phyloP scores from a whole-genome alignment of 2,888 invertebrate species.

The Diaphora mendica region DNA sequence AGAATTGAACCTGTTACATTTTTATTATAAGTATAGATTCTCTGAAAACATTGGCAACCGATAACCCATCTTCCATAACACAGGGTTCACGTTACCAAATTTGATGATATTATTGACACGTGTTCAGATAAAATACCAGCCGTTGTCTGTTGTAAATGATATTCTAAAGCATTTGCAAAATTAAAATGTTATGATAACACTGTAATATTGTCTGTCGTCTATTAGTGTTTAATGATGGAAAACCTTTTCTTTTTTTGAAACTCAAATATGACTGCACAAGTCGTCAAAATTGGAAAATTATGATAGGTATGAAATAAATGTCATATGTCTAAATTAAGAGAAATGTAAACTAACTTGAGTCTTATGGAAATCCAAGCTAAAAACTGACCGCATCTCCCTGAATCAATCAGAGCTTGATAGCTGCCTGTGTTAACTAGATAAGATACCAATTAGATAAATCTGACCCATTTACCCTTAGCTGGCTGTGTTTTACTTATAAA shows the following conservation, averaged over 20 bases:
- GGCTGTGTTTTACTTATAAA: neutral
- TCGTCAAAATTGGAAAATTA: no score
- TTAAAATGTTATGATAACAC: constrained; percentile 38
- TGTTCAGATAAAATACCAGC: constrained; percentile 37
- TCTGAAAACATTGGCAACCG: neutral
- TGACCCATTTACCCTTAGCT: neutral
- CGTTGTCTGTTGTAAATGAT: constrained; percentile 31
- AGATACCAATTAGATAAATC: neutral
- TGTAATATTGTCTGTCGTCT: constrained; percentile 33
- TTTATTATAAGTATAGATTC: no score
- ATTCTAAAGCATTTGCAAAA: constrained; percentile 38
- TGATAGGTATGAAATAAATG: no score
- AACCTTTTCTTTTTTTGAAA: no score
- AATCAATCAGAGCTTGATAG: neutral
- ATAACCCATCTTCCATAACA: neutral
- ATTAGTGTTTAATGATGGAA: constrained; percentile 21
- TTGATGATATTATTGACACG: constrained; percentile 32
- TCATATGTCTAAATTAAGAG: no score
- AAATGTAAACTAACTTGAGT: neutral
- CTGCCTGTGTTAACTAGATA: neutral
- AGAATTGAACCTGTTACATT: no score
- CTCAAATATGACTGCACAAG: no score
- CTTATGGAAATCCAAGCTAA: neutral
- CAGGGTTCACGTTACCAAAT: constrained; percentile 18
- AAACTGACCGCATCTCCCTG: neutral